A percentile compares a stretch with the other conserved stretches of the same genome.
Conservation (phyloP, 2,113 vertebrate genomes). For the Phaethornis superciliosus region DNA sequence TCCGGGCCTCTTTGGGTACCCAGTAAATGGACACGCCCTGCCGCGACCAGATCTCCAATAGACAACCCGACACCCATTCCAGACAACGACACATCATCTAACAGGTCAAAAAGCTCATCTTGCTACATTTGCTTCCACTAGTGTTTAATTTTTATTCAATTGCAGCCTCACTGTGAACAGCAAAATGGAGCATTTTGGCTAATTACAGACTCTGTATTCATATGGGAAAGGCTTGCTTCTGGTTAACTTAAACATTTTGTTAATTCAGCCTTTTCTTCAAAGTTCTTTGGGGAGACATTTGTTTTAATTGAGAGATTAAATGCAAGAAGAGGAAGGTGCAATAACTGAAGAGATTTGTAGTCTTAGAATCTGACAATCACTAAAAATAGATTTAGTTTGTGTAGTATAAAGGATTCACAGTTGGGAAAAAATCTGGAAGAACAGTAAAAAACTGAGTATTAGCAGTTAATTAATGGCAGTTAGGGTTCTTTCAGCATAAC, state of each 20-base stretch:
- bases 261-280: not conserved
- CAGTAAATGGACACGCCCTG: too few relatives aligned
- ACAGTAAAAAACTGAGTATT: not conserved
- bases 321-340: not conserved
- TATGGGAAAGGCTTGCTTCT: slow-evolving; percentile 10
- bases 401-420: not conserved
- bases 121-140: too few relatives aligned
- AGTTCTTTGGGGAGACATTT: slow-evolving; percentile 26
- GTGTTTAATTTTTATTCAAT: slow-evolving; percentile 19
- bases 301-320: slow-evolving; percentile 47
- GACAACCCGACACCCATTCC: too few relatives aligned
- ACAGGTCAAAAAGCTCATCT: too few relatives aligned
- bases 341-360: slow-evolving; percentile 6
- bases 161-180: not conserved
- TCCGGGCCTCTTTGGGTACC: too few relatives aligned
- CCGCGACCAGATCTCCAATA: too few relatives aligned
- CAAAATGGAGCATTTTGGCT: not conserved
- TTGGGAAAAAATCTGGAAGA: slow-evolving; percentile 2
- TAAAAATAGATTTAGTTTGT: slow-evolving; percentile 21
- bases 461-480: not conserved
- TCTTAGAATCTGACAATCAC: not conserved
- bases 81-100: too few relatives aligned
- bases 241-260: slow-evolving; percentile 40
- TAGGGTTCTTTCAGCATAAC: slow-evolving; percentile 16
- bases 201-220: not conserved